Percentiles rank a stretch among this genome's conserved stretches.
Evolutionary conservation across 2,797 vertebrate genomes (phyloP).

Genomic region (Sebastes jordani): DNA sequence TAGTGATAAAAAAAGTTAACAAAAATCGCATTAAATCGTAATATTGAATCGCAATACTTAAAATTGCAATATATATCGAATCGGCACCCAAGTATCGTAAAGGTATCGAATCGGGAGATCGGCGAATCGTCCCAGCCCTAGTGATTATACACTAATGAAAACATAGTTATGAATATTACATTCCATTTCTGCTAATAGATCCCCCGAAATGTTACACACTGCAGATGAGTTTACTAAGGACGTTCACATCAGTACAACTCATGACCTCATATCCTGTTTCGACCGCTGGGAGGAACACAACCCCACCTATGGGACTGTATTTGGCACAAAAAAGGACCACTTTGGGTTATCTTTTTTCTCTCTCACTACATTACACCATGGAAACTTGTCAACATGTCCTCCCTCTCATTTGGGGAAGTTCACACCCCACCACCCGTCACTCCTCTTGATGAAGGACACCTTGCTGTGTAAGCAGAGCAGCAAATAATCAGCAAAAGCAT

Average conservation of each 20-base stretch:
- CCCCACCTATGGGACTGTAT: slow-evolving; percentile 7
- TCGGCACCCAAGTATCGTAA: too few species aligned
- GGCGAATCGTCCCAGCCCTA: too few species aligned
- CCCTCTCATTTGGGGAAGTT: not conserved
- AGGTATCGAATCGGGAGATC: too few species aligned
- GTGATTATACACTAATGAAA: not conserved
- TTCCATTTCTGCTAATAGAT: not conserved
- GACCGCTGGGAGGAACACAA: slow-evolving; percentile 14
- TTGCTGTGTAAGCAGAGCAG: slow-evolving; percentile 7
- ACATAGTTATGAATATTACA: not conserved
- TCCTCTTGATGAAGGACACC: slow-evolving; percentile 22
- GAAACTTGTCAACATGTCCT: not conserved
- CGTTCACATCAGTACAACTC: slow-evolving; percentile 21
- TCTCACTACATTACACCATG: not conserved
- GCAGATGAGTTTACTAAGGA: slow-evolving; percentile 31
- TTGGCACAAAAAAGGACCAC: not conserved
- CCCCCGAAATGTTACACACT: not conserved
- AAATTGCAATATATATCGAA: too few species aligned
- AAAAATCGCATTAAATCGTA: too few species aligned
- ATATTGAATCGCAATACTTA: too few species aligned
- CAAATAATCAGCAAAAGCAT: not conserved
- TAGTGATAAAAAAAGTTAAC: too few species aligned
- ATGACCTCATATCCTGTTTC: slow-evolving; percentile 59
- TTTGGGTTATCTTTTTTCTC: not conserved
- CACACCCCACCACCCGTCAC: not conserved